phyloP scores from a whole-genome alignment of 2,797 vertebrate species.

The Adrianichthys oophorus region DNA sequence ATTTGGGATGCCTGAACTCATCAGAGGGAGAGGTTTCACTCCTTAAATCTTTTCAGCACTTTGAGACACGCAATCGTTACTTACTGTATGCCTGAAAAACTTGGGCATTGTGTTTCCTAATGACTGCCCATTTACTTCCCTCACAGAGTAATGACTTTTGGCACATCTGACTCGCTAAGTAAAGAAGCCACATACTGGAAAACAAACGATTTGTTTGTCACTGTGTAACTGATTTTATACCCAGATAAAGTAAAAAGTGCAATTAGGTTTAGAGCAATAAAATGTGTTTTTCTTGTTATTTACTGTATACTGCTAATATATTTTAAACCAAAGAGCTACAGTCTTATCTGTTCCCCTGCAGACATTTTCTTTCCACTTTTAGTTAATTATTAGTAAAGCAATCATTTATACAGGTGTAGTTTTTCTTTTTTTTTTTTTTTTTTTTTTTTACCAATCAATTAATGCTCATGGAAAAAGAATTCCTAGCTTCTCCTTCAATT shows the following conservation, averaged over 20 bases:
- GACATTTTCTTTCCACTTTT: too few species aligned
- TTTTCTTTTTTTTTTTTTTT: too few species aligned
- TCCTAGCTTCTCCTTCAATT: too few species aligned
- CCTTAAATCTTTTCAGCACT: constrained; percentile 46
- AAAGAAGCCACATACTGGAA: constrained; percentile 42
- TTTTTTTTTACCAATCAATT: too few species aligned
- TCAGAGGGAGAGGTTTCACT: constrained; percentile 58
- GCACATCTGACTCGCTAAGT: constrained; percentile 61
- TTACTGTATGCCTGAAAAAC: constrained; percentile 60
- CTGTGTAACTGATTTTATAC: background rate
- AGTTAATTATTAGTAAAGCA: too few species aligned
- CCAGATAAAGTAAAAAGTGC: background rate
- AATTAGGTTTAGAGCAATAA: background rate
- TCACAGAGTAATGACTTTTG: constrained; percentile 64
- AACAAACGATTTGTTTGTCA: constrained; percentile 11
- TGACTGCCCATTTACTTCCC: constrained; percentile 70
- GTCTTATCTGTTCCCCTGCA: too few species aligned
- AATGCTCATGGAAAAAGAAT: too few species aligned
- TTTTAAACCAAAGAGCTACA: too few species aligned
- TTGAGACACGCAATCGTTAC: constrained; percentile 59
- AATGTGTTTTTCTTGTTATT: too few species aligned
- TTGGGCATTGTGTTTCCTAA: constrained; percentile 59
- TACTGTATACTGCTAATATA: too few species aligned
- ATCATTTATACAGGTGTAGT: too few species aligned
- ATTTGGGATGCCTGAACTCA: constrained; percentile 67